These are phyloP conservation scores for Condylostylus longicornis DNA, from an alignment of 1,140 invertebrate genomes.

Conservation along the genomic window DNA sequence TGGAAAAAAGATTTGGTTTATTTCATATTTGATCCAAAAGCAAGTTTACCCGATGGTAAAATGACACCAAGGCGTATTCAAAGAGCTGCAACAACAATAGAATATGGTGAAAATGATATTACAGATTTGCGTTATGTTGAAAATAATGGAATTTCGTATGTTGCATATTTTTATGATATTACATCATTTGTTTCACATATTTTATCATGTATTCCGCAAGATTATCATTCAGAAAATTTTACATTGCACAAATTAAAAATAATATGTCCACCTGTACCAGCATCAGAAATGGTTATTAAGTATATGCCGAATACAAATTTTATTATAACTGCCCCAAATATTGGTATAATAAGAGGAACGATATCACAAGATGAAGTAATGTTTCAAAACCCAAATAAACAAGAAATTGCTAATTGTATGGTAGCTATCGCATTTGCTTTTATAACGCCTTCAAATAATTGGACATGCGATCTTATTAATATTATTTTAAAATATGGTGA, in stretches of 20 bases:
- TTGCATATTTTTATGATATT: constrained; percentile 17
- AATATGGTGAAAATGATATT: constrained; percentile 15
- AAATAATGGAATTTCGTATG: constrained; percentile 18
- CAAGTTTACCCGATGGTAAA: constrained; percentile 17
- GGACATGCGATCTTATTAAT: constrained; percentile 33
- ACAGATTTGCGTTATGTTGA: constrained; percentile 3
- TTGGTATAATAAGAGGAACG: constrained; percentile 13
- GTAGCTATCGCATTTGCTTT: constrained; percentile 17
- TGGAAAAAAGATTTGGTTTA: constrained; percentile 19
- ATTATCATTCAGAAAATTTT: constrained; percentile 13
- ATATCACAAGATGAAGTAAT: constrained; percentile 16
- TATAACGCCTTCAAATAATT: constrained; percentile 19
- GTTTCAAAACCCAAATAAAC: constrained; percentile 26
- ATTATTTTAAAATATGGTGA: constrained; percentile 37
- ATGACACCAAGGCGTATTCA: constrained; percentile 6
- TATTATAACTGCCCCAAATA: constrained; percentile 21
- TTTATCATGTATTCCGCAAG: constrained; percentile 18
- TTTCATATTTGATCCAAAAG: constrained; percentile 27
- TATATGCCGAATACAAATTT: constrained; percentile 14
- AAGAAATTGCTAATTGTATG: constrained; percentile 14
- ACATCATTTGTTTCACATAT: constrained; percentile 19
- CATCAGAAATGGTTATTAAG: constrained; percentile 1
- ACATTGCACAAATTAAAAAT: constrained; percentile 11
- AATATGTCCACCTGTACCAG: neutral
- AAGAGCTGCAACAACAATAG: neutral